Evolutionary conservation across 2,113 vertebrate species (phyloP), one percentile per base, ranked within the genome.

Genomic region (Sinosuthora webbiana): DNA sequence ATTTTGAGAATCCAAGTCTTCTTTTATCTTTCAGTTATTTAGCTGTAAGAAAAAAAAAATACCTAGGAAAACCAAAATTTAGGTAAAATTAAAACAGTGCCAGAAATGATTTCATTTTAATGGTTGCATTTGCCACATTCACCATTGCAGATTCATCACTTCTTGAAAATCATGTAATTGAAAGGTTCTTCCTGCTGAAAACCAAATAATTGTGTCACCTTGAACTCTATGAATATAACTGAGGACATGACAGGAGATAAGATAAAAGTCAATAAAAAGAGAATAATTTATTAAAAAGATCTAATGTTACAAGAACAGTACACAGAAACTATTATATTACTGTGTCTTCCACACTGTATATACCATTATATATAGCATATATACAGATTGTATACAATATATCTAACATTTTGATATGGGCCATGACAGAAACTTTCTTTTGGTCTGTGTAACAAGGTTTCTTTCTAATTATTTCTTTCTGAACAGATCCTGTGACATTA

Each of bases 251-350:
- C 97, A 98, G 97, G 97, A 98, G 91, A 98, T 86, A 96, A 96
- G 87, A 95, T 98, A 98, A 98, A 98, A 98, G 97, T 96, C 97
- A 98, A 98, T 98, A 98, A 98, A 98, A 98, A 98, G 97, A 97
- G 96, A 98, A 98, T 98, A 97, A 94, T 98, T 98, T 98, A 98
- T 98, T 98, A 98, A 98, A 98, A 98, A 98, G 97, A 78, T 97
- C 98, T 98, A 98, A 97, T 98, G 96, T 98, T 98, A 98, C 97
- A 98, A 98, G 98, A 98, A 98, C 98, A 97, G 97, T 97, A 98
- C 97, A 98, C 98, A 98, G 98, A 85, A 98, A 98, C 98, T 97
- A 97, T 97, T 98, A 96, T 97, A 97, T 97, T 95, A 98, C 97
- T 97, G 97, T 98, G 98, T 94, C 96, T 98, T 97, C 97, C 98